Percentiles rank a stretch among this genome's conserved stretches.
Conservation (phyloP, 2,113 vertebrate genomes). For the Oriolus oriolus region DNA sequence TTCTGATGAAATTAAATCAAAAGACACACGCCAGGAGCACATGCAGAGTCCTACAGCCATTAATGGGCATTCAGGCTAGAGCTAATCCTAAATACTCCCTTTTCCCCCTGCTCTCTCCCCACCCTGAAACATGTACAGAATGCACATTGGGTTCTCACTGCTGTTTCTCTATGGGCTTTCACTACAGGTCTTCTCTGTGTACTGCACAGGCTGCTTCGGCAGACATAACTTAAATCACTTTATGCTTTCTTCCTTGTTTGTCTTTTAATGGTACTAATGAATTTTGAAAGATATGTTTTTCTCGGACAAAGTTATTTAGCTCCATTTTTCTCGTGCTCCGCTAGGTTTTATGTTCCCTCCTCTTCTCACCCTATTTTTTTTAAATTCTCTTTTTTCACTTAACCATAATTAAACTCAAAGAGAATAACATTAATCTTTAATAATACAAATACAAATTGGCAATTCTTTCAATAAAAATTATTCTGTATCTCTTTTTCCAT, state of each 20-base stretch:
- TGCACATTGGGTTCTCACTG: background rate
- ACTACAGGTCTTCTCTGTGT: background rate
- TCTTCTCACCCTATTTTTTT: slow-evolving; percentile 53
- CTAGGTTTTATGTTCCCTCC: background rate
- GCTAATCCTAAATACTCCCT: background rate
- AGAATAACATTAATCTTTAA: background rate
- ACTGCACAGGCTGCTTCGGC: background rate
- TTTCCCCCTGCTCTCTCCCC: accelerated
- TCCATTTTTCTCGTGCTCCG: slow-evolving; percentile 54
- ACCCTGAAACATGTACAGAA: accelerated
- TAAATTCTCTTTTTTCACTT: background rate
- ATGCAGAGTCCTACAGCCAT: background rate
- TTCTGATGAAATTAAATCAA: background rate
- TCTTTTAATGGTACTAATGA: background rate
- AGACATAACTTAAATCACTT: background rate
- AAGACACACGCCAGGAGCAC: background rate
- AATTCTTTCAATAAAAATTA: slow-evolving; percentile 35
- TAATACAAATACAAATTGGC: slow-evolving; percentile 50
- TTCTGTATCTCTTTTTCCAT: slow-evolving; percentile 10
- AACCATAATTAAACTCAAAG: slow-evolving; percentile 68
- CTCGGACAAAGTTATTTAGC: slow-evolving; percentile 39
- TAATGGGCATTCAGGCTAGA: background rate
- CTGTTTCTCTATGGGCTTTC: background rate
- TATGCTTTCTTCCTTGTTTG: background rate
- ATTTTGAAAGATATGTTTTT: slow-evolving; percentile 30